These are phyloP conservation scores for Eupelmus urozonus DNA, from an alignment of 2,888 invertebrate species.

Conservation along the genomic window DNA sequence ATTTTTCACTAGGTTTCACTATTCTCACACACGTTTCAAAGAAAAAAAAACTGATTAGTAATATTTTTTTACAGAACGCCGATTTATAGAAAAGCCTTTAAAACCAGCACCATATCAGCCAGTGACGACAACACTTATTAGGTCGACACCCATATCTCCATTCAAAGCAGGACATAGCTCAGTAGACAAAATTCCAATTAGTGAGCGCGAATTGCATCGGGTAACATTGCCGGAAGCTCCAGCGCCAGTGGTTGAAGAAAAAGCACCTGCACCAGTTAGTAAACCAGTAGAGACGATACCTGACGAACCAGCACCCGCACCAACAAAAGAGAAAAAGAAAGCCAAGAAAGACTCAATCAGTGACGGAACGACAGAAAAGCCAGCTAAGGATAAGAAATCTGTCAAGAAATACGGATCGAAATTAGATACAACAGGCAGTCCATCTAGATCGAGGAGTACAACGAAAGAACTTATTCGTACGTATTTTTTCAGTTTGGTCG, in stretches of 20 bases:
- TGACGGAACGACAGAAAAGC: constrained; percentile 30
- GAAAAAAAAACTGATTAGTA: too few species aligned
- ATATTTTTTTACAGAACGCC: constrained; percentile 81
- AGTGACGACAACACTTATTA: constrained; percentile 76
- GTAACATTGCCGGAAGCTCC: constrained; percentile 50
- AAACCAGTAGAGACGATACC: constrained; percentile 28
- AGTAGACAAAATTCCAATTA: constrained; percentile 53
- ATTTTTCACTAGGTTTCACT: too few species aligned
- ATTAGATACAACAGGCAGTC: constrained; percentile 87
- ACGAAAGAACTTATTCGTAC: constrained; percentile 93
- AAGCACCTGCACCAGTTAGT: not conserved
- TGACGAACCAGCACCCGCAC: constrained; percentile 1
- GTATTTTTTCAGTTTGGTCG: too few species aligned
- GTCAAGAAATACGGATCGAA: constrained; percentile 84
- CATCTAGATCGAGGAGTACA: constrained; percentile 91
- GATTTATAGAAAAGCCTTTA: constrained; percentile 90
- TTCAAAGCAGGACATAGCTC: constrained; percentile 78
- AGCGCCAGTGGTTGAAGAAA: not conserved
- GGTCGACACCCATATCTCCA: constrained; percentile 50
- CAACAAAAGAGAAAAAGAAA: constrained; percentile 27
- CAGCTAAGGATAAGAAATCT: constrained; percentile 77
- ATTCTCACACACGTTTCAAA: too few species aligned
- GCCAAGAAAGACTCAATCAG: constrained; percentile 14
- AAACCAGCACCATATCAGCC: constrained; percentile 89
- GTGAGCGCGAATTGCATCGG: constrained; percentile 55